These are phyloP conservation scores for Papilio elwesi DNA, from an alignment of 2,888 invertebrate species.

Conservation along the genomic window DNA sequence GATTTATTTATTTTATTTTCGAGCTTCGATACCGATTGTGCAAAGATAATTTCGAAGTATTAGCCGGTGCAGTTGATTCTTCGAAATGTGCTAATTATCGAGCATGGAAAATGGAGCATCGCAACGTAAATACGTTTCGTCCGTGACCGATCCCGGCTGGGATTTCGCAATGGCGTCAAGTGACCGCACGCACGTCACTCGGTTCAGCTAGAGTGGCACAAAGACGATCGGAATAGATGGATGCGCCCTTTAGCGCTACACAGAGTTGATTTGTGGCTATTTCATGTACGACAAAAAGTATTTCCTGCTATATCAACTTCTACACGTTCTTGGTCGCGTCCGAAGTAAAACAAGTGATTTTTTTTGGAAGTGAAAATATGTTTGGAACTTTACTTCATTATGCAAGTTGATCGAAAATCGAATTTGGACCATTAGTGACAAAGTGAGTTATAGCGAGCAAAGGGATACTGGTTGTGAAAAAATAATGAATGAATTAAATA, in stretches of 20 bases:
- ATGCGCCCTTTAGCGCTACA: conserved; percentile 13
- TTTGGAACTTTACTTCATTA: too few species aligned
- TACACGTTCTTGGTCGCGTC: too few species aligned
- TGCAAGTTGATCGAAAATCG: too few species aligned
- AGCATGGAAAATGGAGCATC: conserved; percentile 19
- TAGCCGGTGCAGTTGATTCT: background rate
- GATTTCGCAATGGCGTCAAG: conserved; percentile 38
- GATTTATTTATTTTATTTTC: too few species aligned
- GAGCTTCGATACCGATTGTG: background rate
- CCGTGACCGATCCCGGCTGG: conserved; percentile 13
- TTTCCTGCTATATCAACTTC: too few species aligned
- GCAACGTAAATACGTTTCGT: conserved; percentile 17
- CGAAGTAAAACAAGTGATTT: too few species aligned
- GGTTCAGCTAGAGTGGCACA: conserved; percentile 26
- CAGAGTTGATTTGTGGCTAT: background rate
- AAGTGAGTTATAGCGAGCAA: too few species aligned
- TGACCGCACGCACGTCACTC: conserved; percentile 25
- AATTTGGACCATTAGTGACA: too few species aligned
- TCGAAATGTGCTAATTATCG: conserved; percentile 15
- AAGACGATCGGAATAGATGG: conserved; percentile 24
- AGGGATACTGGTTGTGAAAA: too few species aligned
- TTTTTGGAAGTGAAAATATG: too few species aligned
- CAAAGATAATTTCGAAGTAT: background rate
- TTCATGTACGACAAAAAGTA: too few species aligned
- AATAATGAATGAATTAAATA: too few species aligned